Conservation (phyloP, 2,113 vertebrate genomes). For the Morone chrysops region DNA sequence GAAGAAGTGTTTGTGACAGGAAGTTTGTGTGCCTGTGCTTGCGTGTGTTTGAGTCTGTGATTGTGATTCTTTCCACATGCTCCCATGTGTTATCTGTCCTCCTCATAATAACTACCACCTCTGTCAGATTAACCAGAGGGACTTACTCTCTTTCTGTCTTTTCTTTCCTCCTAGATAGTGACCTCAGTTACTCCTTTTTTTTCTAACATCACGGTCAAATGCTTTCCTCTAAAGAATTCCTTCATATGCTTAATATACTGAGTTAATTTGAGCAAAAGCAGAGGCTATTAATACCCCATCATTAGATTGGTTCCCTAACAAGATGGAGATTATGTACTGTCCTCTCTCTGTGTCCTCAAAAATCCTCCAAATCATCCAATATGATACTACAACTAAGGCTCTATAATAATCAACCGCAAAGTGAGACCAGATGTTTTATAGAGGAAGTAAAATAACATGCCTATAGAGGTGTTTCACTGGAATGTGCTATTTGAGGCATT, state of each 20-base stretch:
- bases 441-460: slow-evolving; percentile 51
- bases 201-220: slow-evolving; percentile 27
- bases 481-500: slow-evolving; percentile 42
- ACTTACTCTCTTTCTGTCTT: slow-evolving; percentile 52
- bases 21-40: slow-evolving; percentile 68
- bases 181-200: slow-evolving; percentile 34
- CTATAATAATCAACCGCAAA: slow-evolving; percentile 78
- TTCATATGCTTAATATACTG: slow-evolving; percentile 17
- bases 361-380: slow-evolving; percentile 61
- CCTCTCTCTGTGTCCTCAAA: slow-evolving; percentile 50
- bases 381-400: slow-evolving; percentile 68
- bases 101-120: slow-evolving; percentile 76
- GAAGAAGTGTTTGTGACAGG: slow-evolving; percentile 64
- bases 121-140: slow-evolving; percentile 77
- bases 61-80: slow-evolving; percentile 80
- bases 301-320: slow-evolving; percentile 22
- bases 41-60: slow-evolving; percentile 63
- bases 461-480: slow-evolving; percentile 46
- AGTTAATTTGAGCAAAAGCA: neutral
- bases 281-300: slow-evolving; percentile 6
- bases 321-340: slow-evolving; percentile 12
- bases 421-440: slow-evolving; percentile 78
- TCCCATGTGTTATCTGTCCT: slow-evolving; percentile 77
- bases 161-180: slow-evolving; percentile 20
- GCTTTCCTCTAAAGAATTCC: slow-evolving; percentile 8